Evolutionary conservation across 92 coral and sea anemone species (phyloP).

Genomic region (Desmophyllum pertusum): DNA sequence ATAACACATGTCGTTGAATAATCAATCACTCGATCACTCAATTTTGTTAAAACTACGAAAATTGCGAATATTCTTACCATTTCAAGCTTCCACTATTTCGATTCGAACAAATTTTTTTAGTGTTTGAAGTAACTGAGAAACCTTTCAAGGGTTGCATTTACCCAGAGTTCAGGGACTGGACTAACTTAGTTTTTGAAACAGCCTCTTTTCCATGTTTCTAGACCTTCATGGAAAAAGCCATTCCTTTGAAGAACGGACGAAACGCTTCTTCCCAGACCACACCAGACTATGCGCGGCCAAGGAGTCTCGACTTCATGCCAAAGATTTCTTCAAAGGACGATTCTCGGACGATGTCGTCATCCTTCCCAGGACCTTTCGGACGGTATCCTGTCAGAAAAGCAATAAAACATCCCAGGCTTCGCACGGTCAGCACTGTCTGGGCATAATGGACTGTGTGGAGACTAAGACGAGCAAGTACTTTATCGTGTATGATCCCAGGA

Average conservation of each 20-base stretch:
- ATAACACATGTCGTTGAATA: too few species aligned
- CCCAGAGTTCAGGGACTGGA: too few species aligned
- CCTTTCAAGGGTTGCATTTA: too few species aligned
- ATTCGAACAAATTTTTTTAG: too few species aligned
- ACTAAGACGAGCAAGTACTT: constrained; percentile 34
- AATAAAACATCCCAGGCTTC: background rate
- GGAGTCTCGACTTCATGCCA: constrained; percentile 10
- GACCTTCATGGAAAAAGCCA: background rate
- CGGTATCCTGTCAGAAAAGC: constrained; percentile 7
- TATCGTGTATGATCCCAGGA: constrained; percentile 31
- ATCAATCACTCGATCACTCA: too few species aligned
- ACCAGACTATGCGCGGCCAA: constrained; percentile 25
- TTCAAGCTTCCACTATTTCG: too few species aligned
- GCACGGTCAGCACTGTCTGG: constrained; percentile 20
- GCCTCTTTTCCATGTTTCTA: background rate
- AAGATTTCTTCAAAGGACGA: constrained; percentile 35
- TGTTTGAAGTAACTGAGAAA: too few species aligned
- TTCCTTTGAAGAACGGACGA: background rate
- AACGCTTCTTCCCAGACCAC: constrained; percentile 32
- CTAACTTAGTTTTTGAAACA: too few species aligned
- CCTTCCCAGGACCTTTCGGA: constrained; percentile 11
- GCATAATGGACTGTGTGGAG: constrained; percentile 44
- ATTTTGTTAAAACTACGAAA: too few species aligned
- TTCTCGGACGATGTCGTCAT: constrained; percentile 9
- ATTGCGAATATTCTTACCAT: too few species aligned